Percentiles rank a stretch among this genome's conserved stretches.
phyloP scores from a whole-genome alignment of 2,113 vertebrate species.

The Burhinus bistriatus region DNA sequence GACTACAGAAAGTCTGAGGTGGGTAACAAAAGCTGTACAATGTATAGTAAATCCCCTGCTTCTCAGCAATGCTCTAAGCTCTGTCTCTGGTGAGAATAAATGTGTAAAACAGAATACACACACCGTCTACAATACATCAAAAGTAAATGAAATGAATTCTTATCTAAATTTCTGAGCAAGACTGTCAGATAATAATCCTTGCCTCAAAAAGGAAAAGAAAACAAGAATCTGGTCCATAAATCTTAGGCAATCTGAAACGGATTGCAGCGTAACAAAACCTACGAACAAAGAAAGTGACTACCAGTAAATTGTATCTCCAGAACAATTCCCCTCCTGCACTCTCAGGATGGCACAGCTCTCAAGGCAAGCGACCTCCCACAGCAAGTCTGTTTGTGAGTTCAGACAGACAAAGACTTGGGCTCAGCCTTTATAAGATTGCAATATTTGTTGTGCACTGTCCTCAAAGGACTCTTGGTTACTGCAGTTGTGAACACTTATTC shows the following conservation, averaged over 20 bases:
- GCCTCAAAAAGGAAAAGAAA: slow-evolving; percentile 15
- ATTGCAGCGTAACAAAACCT: not conserved
- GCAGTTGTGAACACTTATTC: not conserved
- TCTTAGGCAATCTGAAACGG: not conserved
- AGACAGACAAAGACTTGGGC: not conserved
- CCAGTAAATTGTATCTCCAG: not conserved
- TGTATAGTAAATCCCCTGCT: slow-evolving; percentile 14
- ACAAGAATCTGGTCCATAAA: not conserved
- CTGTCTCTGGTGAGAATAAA: not conserved
- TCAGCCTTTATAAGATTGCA: not conserved
- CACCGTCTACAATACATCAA: not conserved
- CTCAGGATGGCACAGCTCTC: not conserved
- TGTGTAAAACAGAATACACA: not conserved
- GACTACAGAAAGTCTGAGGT: not conserved
- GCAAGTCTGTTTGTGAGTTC: not conserved
- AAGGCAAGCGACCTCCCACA: not conserved
- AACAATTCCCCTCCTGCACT: not conserved
- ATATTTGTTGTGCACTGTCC: not conserved
- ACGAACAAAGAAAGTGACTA: not conserved
- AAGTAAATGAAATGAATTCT: not conserved
- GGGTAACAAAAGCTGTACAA: not conserved
- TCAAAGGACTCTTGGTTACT: not conserved
- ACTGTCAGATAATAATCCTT: not conserved
- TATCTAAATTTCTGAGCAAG: slow-evolving; percentile 27
- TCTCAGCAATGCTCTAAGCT: not conserved